phyloP scores from a whole-genome alignment of 2,797 vertebrate species.

The Megalops cyprinoides region DNA sequence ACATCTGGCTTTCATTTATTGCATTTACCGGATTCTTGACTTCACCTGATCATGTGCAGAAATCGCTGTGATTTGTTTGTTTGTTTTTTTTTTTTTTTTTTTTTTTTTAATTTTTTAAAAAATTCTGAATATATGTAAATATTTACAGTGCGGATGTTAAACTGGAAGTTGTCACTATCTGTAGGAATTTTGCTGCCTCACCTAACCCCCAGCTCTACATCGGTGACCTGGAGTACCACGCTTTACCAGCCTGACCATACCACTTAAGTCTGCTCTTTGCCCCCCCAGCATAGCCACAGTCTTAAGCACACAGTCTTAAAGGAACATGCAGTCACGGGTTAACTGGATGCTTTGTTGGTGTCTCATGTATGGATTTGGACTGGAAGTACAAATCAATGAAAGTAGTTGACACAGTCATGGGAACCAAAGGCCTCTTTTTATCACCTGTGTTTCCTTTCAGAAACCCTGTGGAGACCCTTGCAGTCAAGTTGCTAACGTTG shows the following conservation, averaged over 20 bases:
- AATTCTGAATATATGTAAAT: conserved; percentile 13
- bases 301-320: not conserved
- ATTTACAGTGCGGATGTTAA: not conserved
- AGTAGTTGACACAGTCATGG: not conserved
- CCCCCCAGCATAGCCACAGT: not conserved
- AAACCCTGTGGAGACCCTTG: not conserved
- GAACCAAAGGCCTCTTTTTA: not conserved
- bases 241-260: not conserved
- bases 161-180: not conserved
- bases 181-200: not conserved
- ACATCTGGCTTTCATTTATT: not conserved
- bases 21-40: not conserved
- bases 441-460: not conserved
- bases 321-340: not conserved
- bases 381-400: not conserved
- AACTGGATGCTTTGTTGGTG: not conserved
- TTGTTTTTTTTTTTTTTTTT: not conserved
- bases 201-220: not conserved
- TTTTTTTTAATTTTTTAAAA: not conserved
- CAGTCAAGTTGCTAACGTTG: not conserved
- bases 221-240: not conserved
- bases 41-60: not conserved
- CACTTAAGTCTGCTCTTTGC: not conserved
- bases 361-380: not conserved
- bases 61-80: not conserved